A percentile compares a stretch with the other conserved stretches of the same genome.
phyloP scores from a whole-genome alignment of 2,797 vertebrate species.

The Avahi laniger region DNA sequence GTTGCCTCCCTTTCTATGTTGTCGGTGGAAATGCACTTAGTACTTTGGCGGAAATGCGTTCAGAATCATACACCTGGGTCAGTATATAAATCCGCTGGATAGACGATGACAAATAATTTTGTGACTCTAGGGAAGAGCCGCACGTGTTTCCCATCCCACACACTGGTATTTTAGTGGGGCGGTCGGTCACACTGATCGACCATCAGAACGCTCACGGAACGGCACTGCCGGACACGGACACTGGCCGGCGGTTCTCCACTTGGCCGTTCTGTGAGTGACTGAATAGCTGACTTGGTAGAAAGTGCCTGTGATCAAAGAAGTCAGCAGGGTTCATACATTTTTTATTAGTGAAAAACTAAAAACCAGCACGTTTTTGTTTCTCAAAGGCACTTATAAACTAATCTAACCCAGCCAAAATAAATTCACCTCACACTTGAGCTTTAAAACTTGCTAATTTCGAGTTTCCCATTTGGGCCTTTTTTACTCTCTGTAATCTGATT shows the following conservation, averaged over 20 bases:
- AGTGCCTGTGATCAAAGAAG: neutral
- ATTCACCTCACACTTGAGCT: neutral
- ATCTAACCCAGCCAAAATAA: neutral
- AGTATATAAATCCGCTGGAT: rapidly evolving
- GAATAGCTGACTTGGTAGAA: neutral
- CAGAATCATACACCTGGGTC: neutral
- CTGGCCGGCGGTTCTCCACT: neutral
- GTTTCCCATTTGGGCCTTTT: neutral
- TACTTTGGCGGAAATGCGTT: neutral
- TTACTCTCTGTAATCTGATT: neutral
- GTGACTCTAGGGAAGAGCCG: neutral
- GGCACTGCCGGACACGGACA: neutral
- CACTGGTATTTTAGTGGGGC: neutral
- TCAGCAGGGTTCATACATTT: neutral
- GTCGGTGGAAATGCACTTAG: neutral
- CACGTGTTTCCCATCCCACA: neutral
- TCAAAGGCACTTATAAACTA: neutral
- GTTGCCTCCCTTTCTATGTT: neutral
- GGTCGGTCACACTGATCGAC: neutral
- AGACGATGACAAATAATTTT: neutral
- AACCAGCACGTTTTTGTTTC: neutral
- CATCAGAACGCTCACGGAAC: rapidly evolving
- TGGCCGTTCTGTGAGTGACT: neutral
- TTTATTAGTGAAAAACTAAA: neutral
- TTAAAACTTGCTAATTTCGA: neutral